These are phyloP conservation scores for Halcyon leucocephala DNA, from an alignment of 2,797 vertebrate genomes.

Conservation along the genomic window DNA sequence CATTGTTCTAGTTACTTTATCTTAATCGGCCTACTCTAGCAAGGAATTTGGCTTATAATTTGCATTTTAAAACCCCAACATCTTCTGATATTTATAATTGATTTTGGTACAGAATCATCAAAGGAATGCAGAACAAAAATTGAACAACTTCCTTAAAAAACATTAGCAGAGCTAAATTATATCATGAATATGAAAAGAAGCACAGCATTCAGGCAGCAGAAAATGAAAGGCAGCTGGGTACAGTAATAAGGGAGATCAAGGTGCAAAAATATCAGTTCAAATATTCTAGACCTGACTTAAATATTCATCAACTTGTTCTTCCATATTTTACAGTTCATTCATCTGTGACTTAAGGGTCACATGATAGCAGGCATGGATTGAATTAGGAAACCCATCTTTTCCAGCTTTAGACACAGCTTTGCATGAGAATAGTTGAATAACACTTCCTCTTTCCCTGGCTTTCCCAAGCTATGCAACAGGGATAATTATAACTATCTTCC, in stretches of 20 bases:
- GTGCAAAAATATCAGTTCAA: slow-evolving; percentile 22
- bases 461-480: background rate
- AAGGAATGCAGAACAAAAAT: slow-evolving; percentile 9
- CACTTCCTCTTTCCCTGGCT: background rate
- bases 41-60: background rate
- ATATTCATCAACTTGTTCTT: slow-evolving; percentile 43
- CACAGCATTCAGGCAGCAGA: background rate
- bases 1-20: background rate
- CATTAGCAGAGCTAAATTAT: background rate
- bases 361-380: background rate
- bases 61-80: background rate
- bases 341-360: slow-evolving; percentile 10
- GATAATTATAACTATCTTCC: background rate
- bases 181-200: background rate
- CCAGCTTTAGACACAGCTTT: background rate
- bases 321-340: slow-evolving; percentile 34
- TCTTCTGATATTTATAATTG: slow-evolving; percentile 7
- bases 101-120: slow-evolving; percentile 30
- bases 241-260: slow-evolving; percentile 19
- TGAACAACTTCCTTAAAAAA: slow-evolving; percentile 3
- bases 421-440: background rate
- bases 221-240: slow-evolving; percentile 4
- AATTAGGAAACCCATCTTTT: slow-evolving; percentile 25
- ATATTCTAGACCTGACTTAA: slow-evolving; percentile 26
- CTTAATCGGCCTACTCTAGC: background rate